Base-by-base conservation (phyloP, 2,888 invertebrate species). In the Tetramorium bicarinatum region DNA sequence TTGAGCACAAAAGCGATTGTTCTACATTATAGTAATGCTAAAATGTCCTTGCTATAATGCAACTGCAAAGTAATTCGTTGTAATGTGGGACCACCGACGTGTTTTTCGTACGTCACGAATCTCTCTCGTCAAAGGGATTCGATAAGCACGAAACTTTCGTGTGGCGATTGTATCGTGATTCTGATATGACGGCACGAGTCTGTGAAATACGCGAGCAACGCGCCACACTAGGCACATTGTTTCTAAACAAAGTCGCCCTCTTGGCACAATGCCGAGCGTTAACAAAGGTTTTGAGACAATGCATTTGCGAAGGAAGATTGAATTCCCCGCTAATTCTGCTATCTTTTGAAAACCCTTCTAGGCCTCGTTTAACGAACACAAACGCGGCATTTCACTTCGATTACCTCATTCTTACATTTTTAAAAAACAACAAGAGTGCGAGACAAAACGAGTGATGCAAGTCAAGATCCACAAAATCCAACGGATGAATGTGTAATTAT, bases 251-350 rank as follows among this genome's bases (percentile, higher is more conserved):
- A 72, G 47, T 82, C 44, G 13, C 44, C n/a, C 38, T 44, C 69
- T 86, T 67, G 44, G 49, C 44, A 86, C 76, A 84, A 85, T 83
- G 38, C 49, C n/a, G 52, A 49, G 38, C 74, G 44, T 52, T 38
- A 75, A 85, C 84, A 85, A 85, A 80, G 71, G 75, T 76, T 71
- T 38, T 64, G 79, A 69, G 44, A 84, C 85, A 85, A 81, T 84
- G 38, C 64, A 52, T 38, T 75, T 52, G 56, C 84, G 69, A 85
- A 59, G 47, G 72, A 80, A 80, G 79, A 80, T 80, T 80, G 79
- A 47, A 80, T 80, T 80, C n/a, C 59, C 72, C 72, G 56, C 59
- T 80, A 80, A 80, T 80, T 72, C 59, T 25, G 21, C 44, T 61
- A 38, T 21, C 47, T 61, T 80, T 72, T 72, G 72, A 72, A 61